phyloP scores from a whole-genome alignment of 2,888 invertebrate genomes.

The Entomobrya proxima region DNA sequence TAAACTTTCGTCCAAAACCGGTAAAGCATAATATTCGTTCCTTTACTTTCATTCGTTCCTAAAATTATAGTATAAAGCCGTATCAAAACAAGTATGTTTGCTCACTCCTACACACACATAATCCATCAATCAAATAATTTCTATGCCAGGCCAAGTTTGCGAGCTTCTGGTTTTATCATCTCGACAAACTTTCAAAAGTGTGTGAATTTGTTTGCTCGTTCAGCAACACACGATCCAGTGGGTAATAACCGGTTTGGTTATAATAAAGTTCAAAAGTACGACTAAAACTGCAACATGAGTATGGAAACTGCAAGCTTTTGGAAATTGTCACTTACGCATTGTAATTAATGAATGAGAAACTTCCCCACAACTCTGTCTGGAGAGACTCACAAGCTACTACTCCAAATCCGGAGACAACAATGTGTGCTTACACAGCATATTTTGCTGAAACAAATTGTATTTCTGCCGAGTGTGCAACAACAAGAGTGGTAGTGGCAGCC shows the following conservation, averaged over 20 bases:
- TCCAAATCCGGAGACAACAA: neutral
- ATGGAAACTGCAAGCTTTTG: neutral
- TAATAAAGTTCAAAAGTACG: neutral
- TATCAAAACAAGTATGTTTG: neutral
- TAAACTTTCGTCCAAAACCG: no score
- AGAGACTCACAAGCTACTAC: no score
- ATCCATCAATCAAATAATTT: neutral
- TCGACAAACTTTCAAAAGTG: neutral
- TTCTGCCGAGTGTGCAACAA: neutral
- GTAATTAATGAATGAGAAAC: constrained; percentile 18
- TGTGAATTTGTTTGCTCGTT: no score
- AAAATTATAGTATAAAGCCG: no score
- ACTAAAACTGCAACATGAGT: neutral
- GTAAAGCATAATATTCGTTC: no score
- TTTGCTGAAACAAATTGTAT: no score
- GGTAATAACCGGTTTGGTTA: no score
- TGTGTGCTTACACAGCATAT: neutral
- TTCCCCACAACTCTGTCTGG: neutral
- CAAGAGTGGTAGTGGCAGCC: neutral
- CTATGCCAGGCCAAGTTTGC: neutral
- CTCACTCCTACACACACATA: neutral
- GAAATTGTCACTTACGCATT: constrained; percentile 23
- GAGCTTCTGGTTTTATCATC: neutral
- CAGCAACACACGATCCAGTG: no score
- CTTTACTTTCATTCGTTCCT: no score